These are phyloP conservation scores for Coregonus sp. DNA, from an alignment of 2,797 vertebrate genomes.

Conservation along the genomic window DNA sequence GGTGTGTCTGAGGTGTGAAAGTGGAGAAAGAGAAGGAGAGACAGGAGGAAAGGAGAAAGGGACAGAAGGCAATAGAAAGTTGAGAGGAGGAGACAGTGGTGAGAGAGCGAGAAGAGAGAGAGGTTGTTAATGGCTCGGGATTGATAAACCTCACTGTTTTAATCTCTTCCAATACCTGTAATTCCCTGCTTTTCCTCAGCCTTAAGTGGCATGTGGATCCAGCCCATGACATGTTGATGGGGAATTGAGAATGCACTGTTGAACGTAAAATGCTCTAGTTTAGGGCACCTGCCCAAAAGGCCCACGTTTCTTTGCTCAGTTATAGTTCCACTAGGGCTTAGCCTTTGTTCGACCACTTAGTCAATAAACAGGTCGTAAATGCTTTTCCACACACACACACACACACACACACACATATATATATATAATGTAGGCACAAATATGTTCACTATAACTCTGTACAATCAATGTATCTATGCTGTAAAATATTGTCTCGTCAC, in stretches of 20 bases:
- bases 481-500: not conserved
- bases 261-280: not conserved
- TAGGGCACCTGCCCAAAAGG: conserved; percentile 11
- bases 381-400: not conserved
- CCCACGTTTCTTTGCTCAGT: not conserved
- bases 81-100: not conserved
- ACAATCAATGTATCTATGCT: not conserved
- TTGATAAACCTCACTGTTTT: conserved; percentile 56
- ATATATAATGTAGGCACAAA: not conserved
- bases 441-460: not conserved
- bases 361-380: not conserved
- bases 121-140: conserved; percentile 53
- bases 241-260: conserved; percentile 28
- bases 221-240: conserved; percentile 29
- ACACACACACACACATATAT: too few species aligned
- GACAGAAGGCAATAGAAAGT: not conserved
- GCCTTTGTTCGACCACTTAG: not conserved
- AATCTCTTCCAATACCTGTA: conserved; percentile 47
- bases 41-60: conserved; percentile 4
- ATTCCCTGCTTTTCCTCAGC: conserved; percentile 30
- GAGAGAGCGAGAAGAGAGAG: not conserved
- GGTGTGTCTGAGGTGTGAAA: conserved; percentile 10
- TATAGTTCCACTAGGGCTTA: not conserved
- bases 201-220: conserved; percentile 39
- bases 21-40: not conserved